A percentile compares a stretch with the other conserved stretches of the same genome.
Evolutionary conservation across 2,888 invertebrate genomes (phyloP).

Genomic region (Ceraclea dissimilis): DNA sequence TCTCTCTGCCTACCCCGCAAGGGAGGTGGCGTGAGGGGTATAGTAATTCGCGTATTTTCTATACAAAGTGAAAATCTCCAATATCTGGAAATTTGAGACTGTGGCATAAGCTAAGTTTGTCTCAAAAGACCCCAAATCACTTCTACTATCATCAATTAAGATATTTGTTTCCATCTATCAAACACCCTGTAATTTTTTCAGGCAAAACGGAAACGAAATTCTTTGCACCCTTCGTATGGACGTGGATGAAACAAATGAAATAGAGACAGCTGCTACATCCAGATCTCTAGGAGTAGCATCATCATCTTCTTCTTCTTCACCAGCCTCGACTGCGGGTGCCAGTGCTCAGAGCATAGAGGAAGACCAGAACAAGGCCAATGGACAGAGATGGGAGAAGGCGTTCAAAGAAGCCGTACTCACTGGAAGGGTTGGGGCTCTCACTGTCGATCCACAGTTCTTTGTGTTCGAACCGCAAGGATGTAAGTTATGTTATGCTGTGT

Average conservation of each 20-base stretch:
- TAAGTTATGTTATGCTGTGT: too few relatives aligned
- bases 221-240: conserved; percentile 70
- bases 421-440: conserved; percentile 70
- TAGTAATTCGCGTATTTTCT: too few relatives aligned
- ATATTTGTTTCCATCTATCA: too few relatives aligned
- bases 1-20: too few relatives aligned
- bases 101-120: too few relatives aligned
- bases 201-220: conserved; percentile 55
- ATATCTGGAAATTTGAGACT: too few relatives aligned
- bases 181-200: conserved; percentile 28
- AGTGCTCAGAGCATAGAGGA: conserved; percentile 29
- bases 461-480: conserved; percentile 64
- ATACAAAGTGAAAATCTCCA: too few relatives aligned
- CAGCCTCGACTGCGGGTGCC: conserved; percentile 31
- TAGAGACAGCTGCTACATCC: conserved; percentile 49
- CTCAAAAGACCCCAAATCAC: too few relatives aligned
- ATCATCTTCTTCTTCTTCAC: conserved; percentile 14
- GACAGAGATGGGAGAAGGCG: conserved; percentile 44
- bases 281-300: conserved; percentile 31
- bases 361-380: conserved; percentile 27
- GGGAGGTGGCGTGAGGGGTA: too few relatives aligned
- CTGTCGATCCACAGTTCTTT: conserved; percentile 74
- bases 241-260: conserved; percentile 61
- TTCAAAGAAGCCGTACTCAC: conserved; percentile 62
- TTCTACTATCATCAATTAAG: too few relatives aligned